These are phyloP conservation scores for Apotomis betuletana DNA, from an alignment of 2,888 invertebrate genomes.

Conservation along the genomic window DNA sequence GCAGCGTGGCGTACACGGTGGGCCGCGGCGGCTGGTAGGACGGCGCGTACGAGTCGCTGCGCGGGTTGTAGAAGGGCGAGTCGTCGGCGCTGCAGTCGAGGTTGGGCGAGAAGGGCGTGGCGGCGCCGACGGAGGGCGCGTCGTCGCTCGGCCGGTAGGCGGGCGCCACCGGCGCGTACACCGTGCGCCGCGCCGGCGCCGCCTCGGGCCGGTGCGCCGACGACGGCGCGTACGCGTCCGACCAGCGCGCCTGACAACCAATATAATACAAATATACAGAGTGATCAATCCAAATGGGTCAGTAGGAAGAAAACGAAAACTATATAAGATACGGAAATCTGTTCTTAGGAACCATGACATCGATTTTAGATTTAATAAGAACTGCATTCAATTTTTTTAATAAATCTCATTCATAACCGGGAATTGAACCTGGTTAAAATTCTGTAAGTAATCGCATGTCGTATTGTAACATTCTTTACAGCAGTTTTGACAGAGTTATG, in stretches of 20 bases:
- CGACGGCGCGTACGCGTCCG: slow-evolving; percentile 86
- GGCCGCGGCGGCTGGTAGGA: slow-evolving; percentile 79
- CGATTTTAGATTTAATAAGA: no score
- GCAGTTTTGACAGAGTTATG: no score
- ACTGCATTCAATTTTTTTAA: no score
- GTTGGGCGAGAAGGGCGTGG: slow-evolving; percentile 79
- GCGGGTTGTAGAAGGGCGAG: slow-evolving; percentile 81
- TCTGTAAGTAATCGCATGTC: no score
- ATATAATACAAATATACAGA: no score
- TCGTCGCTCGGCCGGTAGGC: slow-evolving; percentile 79
- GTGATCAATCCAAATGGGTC: no score
- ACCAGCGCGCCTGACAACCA: slow-evolving; percentile 78
- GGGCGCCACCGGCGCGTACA: slow-evolving; percentile 78
- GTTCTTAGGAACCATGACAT: no score
- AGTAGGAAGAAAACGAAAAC: no score
- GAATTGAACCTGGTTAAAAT: no score
- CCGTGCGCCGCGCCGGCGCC: slow-evolving; percentile 80
- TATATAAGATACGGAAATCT: no score
- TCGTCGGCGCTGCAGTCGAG: slow-evolving; percentile 75
- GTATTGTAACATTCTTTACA: no score
- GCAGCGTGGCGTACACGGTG: slow-evolving; percentile 79
- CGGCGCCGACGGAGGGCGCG: slow-evolving; percentile 80
- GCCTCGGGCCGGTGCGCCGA: slow-evolving; percentile 84
- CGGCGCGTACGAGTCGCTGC: slow-evolving; percentile 80
- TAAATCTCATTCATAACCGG: no score